phyloP scores from a whole-genome alignment of 2,888 invertebrate genomes.

The Pheosia gnoma region DNA sequence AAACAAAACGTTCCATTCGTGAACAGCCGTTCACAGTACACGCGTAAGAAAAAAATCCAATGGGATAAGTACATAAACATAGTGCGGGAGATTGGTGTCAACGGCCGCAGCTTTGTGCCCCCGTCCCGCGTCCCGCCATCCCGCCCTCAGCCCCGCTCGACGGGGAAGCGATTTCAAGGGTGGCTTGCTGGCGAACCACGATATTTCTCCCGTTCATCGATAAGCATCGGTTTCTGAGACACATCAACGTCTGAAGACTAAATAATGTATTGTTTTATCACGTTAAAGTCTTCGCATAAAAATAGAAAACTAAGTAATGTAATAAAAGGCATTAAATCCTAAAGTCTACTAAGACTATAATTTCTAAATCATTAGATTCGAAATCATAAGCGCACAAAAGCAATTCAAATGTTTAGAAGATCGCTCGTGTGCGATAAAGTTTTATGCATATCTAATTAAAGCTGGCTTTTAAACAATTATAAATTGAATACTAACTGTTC shows the following conservation, averaged over 20 bases:
- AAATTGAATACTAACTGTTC: background rate
- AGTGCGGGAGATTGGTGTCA: constrained; percentile 77
- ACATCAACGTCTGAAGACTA: constrained; percentile 57
- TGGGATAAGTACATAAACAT: constrained; percentile 72
- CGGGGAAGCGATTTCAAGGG: constrained; percentile 74
- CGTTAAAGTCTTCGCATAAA: constrained; percentile 20
- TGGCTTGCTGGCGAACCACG: constrained; percentile 60
- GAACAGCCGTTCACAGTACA: constrained; percentile 64
- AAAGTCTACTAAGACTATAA: too few relatives aligned
- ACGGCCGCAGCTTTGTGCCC: constrained; percentile 72
- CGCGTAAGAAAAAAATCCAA: constrained; percentile 73
- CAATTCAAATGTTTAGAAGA: constrained; percentile 59
- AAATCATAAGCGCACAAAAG: background rate
- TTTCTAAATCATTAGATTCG: too few relatives aligned
- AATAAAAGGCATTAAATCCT: too few relatives aligned
- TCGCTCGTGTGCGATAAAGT: constrained; percentile 32
- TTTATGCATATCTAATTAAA: background rate
- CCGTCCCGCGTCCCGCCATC: constrained; percentile 43
- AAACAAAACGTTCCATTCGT: constrained; percentile 66
- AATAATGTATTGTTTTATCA: constrained; percentile 68
- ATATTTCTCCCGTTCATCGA: constrained; percentile 64
- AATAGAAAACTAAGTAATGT: too few relatives aligned
- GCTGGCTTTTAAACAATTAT: background rate
- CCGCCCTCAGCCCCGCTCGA: constrained; percentile 48
- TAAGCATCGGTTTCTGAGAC: constrained; percentile 71